Conservation (phyloP, 2,888 invertebrate genomes). For the Meliscaeva auricollis region DNA sequence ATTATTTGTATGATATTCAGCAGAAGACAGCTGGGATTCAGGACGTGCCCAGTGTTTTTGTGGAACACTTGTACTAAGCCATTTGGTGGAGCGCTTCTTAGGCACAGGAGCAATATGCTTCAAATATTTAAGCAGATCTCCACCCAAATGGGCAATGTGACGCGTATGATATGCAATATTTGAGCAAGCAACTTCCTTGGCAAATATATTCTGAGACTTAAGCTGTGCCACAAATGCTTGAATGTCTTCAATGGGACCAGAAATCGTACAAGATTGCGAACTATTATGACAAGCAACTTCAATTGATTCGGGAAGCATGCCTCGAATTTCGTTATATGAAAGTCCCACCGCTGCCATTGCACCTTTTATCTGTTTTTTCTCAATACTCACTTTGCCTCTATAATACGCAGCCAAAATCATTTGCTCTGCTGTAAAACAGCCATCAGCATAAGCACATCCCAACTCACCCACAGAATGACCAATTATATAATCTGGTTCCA, state of each 20-base stretch:
- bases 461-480: conserved; percentile 97
- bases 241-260: conserved; percentile 90
- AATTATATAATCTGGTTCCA: conserved; percentile 89
- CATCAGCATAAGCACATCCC: conserved; percentile 97
- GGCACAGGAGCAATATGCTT: conserved; percentile 87
- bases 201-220: conserved; percentile 89
- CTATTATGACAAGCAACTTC: conserved; percentile 95
- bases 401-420: conserved; percentile 94
- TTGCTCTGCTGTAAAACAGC: conserved; percentile 93
- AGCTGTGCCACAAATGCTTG: conserved; percentile 87
- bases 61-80: conserved; percentile 94
- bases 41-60: conserved; percentile 88
- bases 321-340: conserved; percentile 85
- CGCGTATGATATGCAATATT: conserved; percentile 95
- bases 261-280: conserved; percentile 93
- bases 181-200: conserved; percentile 91
- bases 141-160: conserved; percentile 89
- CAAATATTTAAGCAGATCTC: conserved; percentile 87
- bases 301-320: conserved; percentile 89
- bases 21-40: conserved; percentile 87
- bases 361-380: conserved; percentile 88
- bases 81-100: conserved; percentile 88
- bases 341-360: conserved; percentile 96
- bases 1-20: conserved; percentile 95
- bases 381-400: conserved; percentile 90